These are phyloP conservation scores for Ormyrus nitidulus DNA, from an alignment of 2,888 invertebrate species.

Conservation along the genomic window DNA sequence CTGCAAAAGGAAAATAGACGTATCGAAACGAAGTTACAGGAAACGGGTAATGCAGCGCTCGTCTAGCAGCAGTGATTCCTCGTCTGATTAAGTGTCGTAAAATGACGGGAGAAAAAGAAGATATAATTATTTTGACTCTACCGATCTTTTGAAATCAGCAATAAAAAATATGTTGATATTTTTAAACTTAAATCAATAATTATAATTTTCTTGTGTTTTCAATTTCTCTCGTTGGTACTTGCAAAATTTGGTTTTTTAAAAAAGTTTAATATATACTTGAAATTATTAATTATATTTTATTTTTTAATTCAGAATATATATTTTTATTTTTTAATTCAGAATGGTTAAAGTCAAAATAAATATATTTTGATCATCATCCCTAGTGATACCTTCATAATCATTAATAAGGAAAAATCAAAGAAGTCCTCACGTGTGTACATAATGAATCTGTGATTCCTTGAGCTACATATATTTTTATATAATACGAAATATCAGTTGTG, in stretches of 20 bases:
- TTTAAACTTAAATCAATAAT: too few species aligned
- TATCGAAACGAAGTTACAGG: slow-evolving; percentile 60
- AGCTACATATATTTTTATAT: slow-evolving; percentile 70
- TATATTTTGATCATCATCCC: too few species aligned
- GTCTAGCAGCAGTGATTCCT: slow-evolving; percentile 64
- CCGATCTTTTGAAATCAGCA: too few species aligned
- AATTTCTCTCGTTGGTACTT: too few species aligned
- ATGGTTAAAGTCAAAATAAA: too few species aligned
- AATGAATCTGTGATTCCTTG: slow-evolving; percentile 70
- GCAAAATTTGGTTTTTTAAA: too few species aligned
- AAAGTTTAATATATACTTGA: too few species aligned
- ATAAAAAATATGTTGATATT: too few species aligned
- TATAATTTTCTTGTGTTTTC: too few species aligned
- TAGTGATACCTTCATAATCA: too few species aligned
- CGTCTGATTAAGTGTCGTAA: slow-evolving; percentile 63
- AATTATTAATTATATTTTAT: background rate
- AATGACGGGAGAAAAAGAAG: too few species aligned
- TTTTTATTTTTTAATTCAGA: background rate
- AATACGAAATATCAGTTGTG: slow-evolving; percentile 38
- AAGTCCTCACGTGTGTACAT: slow-evolving; percentile 64
- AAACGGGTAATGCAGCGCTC: slow-evolving; percentile 48
- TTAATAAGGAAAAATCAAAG: slow-evolving; percentile 4
- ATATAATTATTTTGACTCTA: too few species aligned
- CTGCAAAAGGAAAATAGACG: slow-evolving; percentile 70
- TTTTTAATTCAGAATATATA: background rate